These are phyloP conservation scores for Beaufortia kweichowensis DNA, from an alignment of 2,113 vertebrate genomes.

Conservation along the genomic window DNA sequence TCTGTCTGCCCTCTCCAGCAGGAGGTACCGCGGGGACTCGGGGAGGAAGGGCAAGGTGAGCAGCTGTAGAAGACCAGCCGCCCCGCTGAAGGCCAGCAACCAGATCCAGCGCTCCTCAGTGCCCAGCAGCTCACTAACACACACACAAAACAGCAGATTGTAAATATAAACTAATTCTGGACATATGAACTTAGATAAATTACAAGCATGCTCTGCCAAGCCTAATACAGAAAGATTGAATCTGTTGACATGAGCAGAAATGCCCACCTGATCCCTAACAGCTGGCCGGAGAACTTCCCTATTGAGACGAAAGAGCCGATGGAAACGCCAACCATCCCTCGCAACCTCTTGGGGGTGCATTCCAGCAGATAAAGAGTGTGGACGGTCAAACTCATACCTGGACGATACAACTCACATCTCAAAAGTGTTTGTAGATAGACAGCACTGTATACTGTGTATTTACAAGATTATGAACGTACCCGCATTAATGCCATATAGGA, in stretches of 20 bases:
- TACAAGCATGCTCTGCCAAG: no score
- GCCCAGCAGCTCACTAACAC: slow-evolving; percentile 77
- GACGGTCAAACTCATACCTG: slow-evolving; percentile 69
- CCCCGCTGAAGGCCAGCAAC: slow-evolving; percentile 71
- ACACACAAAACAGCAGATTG: slow-evolving; percentile 36
- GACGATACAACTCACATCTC: not conserved
- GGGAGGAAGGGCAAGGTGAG: slow-evolving; percentile 78
- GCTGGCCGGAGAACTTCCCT: slow-evolving; percentile 79
- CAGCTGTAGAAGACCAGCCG: slow-evolving; percentile 75
- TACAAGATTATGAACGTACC: slow-evolving; percentile 14
- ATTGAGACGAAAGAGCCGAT: slow-evolving; percentile 65
- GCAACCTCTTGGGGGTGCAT: slow-evolving; percentile 72
- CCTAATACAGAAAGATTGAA: not conserved
- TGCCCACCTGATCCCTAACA: slow-evolving; percentile 79
- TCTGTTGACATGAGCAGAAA: not conserved
- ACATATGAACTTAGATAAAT: no score
- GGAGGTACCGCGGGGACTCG: slow-evolving; percentile 81
- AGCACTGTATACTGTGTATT: not conserved
- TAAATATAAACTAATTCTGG: no score
- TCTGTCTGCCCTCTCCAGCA: slow-evolving; percentile 76
- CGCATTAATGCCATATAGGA: slow-evolving; percentile 57
- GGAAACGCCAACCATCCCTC: slow-evolving; percentile 71
- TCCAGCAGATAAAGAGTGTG: slow-evolving; percentile 77
- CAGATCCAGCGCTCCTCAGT: slow-evolving; percentile 73
- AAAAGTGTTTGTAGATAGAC: not conserved